phyloP scores from a whole-genome alignment of 2,113 vertebrate genomes.

The Sorex fumeus region DNA sequence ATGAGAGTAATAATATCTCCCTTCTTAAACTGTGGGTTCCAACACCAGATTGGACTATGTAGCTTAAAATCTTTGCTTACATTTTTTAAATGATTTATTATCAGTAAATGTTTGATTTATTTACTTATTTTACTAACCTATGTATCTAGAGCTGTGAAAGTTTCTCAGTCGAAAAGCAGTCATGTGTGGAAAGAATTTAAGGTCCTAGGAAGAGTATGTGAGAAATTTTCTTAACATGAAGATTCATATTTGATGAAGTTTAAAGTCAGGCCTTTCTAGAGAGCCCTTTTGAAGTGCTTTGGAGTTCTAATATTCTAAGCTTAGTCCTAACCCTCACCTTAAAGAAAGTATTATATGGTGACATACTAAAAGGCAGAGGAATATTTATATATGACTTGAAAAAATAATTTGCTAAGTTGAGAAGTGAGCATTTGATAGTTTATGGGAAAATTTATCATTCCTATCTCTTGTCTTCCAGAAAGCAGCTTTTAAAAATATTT shows the following conservation, averaged over 20 bases:
- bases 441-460: constrained; percentile 48
- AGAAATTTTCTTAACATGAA: background rate
- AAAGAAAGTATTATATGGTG: background rate
- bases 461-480: constrained; percentile 54
- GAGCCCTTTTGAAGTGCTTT: background rate
- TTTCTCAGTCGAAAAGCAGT: too few species aligned
- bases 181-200: too few species aligned
- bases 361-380: constrained; percentile 7
- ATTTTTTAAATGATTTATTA: too few species aligned
- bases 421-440: constrained; percentile 44
- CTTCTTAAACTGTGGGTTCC: too few species aligned
- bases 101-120: too few species aligned
- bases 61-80: too few species aligned
- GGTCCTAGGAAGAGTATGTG: too few species aligned
- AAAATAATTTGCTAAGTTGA: constrained; percentile 34
- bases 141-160: too few species aligned
- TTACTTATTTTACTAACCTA: too few species aligned
- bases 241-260: background rate
- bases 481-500: constrained; percentile 15
- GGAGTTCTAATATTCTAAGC: background rate
- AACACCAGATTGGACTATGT: too few species aligned
- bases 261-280: too few species aligned
- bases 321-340: background rate
- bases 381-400: constrained; percentile 12
- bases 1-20: too few species aligned